Evolutionary conservation across 1,140 invertebrate species (phyloP), one percentile per base, ranked within the genome.

Genomic region (Apocrypta bakeri): DNA sequence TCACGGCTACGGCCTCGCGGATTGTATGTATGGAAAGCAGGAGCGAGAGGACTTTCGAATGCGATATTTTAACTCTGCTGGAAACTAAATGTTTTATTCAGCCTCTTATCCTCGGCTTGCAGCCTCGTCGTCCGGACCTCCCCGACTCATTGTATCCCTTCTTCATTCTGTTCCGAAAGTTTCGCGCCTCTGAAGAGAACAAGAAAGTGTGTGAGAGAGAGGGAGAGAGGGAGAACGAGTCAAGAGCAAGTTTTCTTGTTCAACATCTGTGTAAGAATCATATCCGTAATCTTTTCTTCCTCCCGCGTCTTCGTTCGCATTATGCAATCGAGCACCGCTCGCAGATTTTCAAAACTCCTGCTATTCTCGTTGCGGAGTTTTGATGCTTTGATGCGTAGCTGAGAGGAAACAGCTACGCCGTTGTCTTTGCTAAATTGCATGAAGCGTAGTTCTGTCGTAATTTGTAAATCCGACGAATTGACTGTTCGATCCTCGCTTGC

Each of bases 61-160:
- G 40, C 40, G 66, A 77, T 77, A 76, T 77, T 82, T 82, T 82
- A 82, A 82, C 40, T 71, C 25, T 25, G 25, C 29, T 75, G 27
- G 42, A 82, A 81, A 82, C 81, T 76, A 77, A 82, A 82, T 82
- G 63, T 82, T 76, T 82, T 76, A 82, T 82, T 82, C 81, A 82
- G 74, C 27, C 37, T 82, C 64, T 76, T 82, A 82, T 69, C 61
- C 73, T 31, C 61, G 69, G 76, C 76, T 77, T 37, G 64, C 33
- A 27, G 76, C 76, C 21, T 68, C 9, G 37, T 24, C 21, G 29
- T 25, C 74, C 33, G 1, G 48, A n/a, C 64, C 48, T 29, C 76
- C 37, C 61, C 37, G 72, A 24, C 40, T 48, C 73, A 63, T 63
- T 63, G 73, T 63, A 29, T 75, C 73, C 73, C 63, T 61, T n/a